A percentile compares a stretch with the other conserved stretches of the same genome.
These are phyloP conservation scores for Dromaius novaehollandiae DNA, from an alignment of 2,113 vertebrate genomes.

Conservation along the genomic window DNA sequence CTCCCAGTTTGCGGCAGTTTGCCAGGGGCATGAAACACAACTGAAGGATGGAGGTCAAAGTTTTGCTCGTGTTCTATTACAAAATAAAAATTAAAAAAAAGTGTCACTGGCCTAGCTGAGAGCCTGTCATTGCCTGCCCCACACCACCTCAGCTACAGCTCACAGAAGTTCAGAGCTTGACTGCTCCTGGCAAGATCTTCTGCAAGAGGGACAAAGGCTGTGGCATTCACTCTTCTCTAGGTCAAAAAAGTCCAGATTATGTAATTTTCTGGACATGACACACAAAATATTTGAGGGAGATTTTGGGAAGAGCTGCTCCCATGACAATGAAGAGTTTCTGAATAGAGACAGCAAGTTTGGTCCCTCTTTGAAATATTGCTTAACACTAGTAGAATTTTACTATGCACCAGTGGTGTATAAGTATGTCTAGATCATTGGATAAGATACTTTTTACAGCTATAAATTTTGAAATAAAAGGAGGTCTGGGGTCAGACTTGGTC, in stretches of 20 bases:
- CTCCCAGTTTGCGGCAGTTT: too few species aligned
- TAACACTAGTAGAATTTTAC: background rate
- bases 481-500: background rate
- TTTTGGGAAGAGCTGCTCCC: background rate
- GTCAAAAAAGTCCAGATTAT: background rate
- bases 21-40: background rate
- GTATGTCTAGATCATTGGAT: background rate
- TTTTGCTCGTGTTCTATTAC: background rate
- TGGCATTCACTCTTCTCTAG: background rate
- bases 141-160: background rate
- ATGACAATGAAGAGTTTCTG: background rate
- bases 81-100: background rate
- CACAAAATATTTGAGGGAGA: background rate
- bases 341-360: background rate
- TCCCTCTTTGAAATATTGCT: conserved; percentile 16
- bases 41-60: background rate
- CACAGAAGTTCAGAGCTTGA: background rate
- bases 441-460: conserved; percentile 29
- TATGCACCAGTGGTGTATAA: background rate
- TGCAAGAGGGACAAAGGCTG: background rate
- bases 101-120: background rate
- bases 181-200: background rate
- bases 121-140: too few species aligned
- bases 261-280: background rate
- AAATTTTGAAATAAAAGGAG: conserved; percentile 18